Evolutionary conservation across 2,797 vertebrate genomes (phyloP), one percentile per base, ranked within the genome.

Genomic region (Neoniphon sammara): DNA sequence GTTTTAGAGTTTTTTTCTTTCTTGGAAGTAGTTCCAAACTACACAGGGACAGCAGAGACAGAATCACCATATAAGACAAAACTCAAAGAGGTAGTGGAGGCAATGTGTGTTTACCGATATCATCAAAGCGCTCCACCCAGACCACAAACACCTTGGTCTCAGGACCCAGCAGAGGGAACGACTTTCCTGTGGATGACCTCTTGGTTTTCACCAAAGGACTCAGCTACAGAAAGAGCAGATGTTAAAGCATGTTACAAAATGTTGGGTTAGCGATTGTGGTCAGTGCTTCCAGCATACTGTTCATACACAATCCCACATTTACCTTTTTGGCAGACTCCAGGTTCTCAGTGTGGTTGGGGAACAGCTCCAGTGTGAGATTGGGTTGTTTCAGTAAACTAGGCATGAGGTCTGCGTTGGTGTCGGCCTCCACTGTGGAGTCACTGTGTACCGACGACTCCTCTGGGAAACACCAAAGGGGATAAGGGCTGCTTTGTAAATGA

Each of bases 141-240:
- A 98, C 96, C 54, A 98, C 96, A 47, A 97, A 96, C 76, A 98
- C 96, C 89, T 98, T 98, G 12, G 97, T 98, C 92, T 98, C 97
- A 63, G 96, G 97, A 75, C 97, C 97, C 76, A 98, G 93, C 0
- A 96, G 95, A 25, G 97, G 96, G 81, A 97, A 92, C 47, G 95
- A 94, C 70, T 97, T 96, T 82, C 96, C 95, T 55, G 96, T 95
- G 60, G 96, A 96, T 57, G 96, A 91, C 82, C 95, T 96, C 93
- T 96, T 97, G 58, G 94, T 92, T 90, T 95, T 96, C 57, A 95
- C 95, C 86, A 96, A 93, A 70, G 97, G 97, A 93, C 96, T 97
- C 83, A 96, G 92, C 97, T 93, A 23, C 44, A 77, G 47, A 80
- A 44, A 75, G 0, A 80, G 18, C 6, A 81, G 15, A 61, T 1